These are phyloP conservation scores for Papilio helenus DNA, from an alignment of 1,140 invertebrate genomes.

Conservation along the genomic window DNA sequence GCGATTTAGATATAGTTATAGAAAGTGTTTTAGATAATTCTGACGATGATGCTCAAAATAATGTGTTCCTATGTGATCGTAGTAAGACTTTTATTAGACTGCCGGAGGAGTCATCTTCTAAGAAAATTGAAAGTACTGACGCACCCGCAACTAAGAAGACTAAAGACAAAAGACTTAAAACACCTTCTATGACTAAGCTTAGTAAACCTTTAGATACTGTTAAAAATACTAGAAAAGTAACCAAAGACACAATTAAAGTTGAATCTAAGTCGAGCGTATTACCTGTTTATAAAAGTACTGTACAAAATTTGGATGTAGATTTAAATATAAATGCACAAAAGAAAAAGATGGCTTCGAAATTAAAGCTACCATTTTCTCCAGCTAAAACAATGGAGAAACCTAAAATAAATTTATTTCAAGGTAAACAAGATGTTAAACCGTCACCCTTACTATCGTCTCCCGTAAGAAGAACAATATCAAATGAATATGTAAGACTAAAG, in stretches of 20 bases:
- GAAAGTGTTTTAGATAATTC: slow-evolving; percentile 69
- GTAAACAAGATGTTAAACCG: slow-evolving; percentile 64
- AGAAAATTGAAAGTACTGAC: slow-evolving; percentile 46
- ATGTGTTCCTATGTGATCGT: slow-evolving; percentile 52
- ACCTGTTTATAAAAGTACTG: slow-evolving; percentile 70
- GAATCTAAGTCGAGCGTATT: slow-evolving; percentile 68
- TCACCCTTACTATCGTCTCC: slow-evolving; percentile 69
- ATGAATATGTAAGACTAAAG: slow-evolving; percentile 79
- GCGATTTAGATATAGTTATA: slow-evolving; percentile 74
- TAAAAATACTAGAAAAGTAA: slow-evolving; percentile 56
- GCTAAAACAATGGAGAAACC: slow-evolving; percentile 74
- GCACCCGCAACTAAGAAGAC: slow-evolving; percentile 52
- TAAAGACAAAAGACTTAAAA: slow-evolving; percentile 64
- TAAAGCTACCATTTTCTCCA: slow-evolving; percentile 78
- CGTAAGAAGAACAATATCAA: slow-evolving; percentile 74
- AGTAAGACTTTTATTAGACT: slow-evolving; percentile 69
- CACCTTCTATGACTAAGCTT: slow-evolving; percentile 67
- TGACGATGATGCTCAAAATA: slow-evolving; percentile 57
- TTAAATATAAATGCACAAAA: slow-evolving; percentile 59
- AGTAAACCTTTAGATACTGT: slow-evolving; percentile 68
- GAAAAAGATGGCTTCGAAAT: slow-evolving; percentile 70
- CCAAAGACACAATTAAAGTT: slow-evolving; percentile 56
- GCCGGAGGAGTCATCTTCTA: slow-evolving; percentile 45
- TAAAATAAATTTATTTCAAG: slow-evolving; percentile 77
- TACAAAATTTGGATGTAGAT: slow-evolving; percentile 57